Evolutionary conservation across 1,140 invertebrate species (phyloP).

Genomic region (Hormaphis cornu): DNA sequence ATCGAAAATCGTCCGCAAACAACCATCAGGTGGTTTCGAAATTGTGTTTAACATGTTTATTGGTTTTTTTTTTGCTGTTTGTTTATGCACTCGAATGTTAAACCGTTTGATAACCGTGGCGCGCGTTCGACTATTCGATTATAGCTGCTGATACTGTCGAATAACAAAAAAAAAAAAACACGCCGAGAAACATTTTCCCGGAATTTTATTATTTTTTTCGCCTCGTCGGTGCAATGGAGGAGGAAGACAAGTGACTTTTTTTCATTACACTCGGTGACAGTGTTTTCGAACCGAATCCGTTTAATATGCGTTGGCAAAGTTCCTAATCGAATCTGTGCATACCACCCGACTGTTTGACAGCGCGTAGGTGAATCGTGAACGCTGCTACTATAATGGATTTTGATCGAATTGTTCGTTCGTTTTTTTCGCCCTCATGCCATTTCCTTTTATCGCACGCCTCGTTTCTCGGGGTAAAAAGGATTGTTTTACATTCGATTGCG

Average conservation of each 20-base stretch:
- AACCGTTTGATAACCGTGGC: neutral
- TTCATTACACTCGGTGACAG: neutral
- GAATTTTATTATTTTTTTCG: neutral
- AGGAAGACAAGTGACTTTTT: neutral
- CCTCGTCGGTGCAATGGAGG: neutral
- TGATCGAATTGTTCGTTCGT: slow-evolving; percentile 26
- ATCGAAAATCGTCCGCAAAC: neutral
- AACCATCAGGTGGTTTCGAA: neutral
- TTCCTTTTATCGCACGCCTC: neutral
- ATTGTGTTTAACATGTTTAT: slow-evolving; percentile 15
- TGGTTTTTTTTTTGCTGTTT: neutral
- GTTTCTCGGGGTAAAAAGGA: neutral
- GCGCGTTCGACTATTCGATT: neutral
- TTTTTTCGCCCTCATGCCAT: neutral
- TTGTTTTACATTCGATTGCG: slow-evolving; percentile 12
- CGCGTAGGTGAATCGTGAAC: neutral
- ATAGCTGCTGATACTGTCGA: neutral
- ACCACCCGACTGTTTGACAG: slow-evolving; percentile 24
- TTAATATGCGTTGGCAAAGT: slow-evolving; percentile 26
- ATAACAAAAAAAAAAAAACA: neutral
- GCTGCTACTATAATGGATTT: slow-evolving; percentile 1
- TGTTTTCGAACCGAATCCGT: slow-evolving; percentile 9
- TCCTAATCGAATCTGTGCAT: slow-evolving; percentile 19
- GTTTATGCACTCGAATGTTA: neutral
- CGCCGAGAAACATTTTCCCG: neutral